These are phyloP conservation scores for Lamellibrachia satsuma DNA, from an alignment of 2,888 invertebrate species.

Conservation along the genomic window DNA sequence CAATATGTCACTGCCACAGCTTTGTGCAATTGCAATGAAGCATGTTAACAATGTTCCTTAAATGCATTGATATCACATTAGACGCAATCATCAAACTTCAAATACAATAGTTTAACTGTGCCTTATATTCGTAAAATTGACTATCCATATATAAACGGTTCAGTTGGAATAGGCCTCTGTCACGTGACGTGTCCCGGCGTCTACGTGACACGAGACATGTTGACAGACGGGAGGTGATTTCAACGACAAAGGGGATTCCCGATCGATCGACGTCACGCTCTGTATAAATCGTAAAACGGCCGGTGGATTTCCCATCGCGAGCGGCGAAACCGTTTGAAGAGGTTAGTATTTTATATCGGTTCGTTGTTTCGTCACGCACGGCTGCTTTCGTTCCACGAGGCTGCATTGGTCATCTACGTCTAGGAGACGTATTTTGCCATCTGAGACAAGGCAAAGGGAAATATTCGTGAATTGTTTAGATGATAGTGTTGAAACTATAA, in stretches of 20 bases:
- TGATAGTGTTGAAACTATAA: not conserved
- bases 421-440: not conserved
- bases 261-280: not conserved
- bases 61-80: not conserved
- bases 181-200: not conserved
- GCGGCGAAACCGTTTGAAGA: not conserved
- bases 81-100: not conserved
- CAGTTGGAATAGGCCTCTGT: not conserved
- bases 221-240: not conserved
- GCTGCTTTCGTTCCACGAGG: not conserved
- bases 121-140: not conserved
- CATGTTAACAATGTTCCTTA: too few relatives aligned
- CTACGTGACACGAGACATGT: not conserved
- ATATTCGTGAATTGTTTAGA: not conserved
- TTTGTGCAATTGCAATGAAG: too few relatives aligned
- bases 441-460: not conserved
- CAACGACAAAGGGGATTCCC: not conserved
- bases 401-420: not conserved
- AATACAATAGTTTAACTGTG: not conserved
- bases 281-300: slow-evolving; percentile 13
- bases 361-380: not conserved
- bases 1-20: too few relatives aligned
- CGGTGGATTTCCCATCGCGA: not conserved
- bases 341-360: not conserved
- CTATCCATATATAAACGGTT: not conserved